phyloP scores from a whole-genome alignment of 2,888 invertebrate genomes.

The Calameuta filiformis region DNA sequence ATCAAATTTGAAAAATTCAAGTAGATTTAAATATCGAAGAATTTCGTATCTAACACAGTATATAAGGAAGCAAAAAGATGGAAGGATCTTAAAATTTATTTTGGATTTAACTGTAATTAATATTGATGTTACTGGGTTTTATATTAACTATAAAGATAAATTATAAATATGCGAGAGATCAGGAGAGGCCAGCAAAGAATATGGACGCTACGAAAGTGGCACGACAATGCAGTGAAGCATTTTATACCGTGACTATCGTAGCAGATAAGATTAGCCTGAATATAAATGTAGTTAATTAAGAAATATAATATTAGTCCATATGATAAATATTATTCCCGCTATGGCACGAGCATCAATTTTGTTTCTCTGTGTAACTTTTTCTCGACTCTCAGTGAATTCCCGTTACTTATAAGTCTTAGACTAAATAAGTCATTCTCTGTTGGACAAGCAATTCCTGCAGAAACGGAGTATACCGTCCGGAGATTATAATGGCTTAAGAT shows the following conservation, averaged over 20 bases:
- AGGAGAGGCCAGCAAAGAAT: not conserved
- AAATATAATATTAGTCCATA: not conserved
- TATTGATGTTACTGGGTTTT: not conserved
- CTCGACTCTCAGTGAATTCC: not conserved
- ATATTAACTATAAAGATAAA: not conserved
- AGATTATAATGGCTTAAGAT: conserved; percentile 41
- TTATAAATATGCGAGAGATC: not conserved
- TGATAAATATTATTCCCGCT: not conserved
- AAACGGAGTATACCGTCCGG: not conserved
- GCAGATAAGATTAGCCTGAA: not conserved
- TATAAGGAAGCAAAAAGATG: not conserved
- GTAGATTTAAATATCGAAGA: too few species aligned
- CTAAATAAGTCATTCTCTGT: not conserved
- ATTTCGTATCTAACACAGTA: not conserved
- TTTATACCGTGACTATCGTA: not conserved
- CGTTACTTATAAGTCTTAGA: not conserved
- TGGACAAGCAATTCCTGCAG: not conserved
- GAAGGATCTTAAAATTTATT: not conserved
- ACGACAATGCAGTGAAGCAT: not conserved
- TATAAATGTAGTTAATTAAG: not conserved
- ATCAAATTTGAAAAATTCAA: not conserved
- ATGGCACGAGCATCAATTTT: not conserved
- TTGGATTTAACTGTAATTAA: not conserved
- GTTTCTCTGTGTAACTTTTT: not conserved
- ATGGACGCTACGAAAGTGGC: not conserved